phyloP scores from a whole-genome alignment of 2,113 vertebrate genomes.

The Leiothrix lutea region DNA sequence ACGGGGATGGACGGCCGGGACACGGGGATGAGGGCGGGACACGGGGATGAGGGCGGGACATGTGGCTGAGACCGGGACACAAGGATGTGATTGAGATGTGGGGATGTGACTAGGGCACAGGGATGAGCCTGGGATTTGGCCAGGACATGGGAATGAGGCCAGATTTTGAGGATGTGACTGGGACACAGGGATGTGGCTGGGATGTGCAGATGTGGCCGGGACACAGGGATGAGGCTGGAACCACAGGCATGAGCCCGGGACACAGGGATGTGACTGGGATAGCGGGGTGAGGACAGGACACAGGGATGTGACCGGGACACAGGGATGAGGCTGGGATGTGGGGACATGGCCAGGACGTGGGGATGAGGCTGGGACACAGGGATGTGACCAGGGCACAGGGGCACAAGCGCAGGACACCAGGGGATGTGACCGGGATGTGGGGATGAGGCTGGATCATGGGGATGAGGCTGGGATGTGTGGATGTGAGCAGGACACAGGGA shows the following conservation, averaged over 20 bases:
- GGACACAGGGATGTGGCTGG: not conserved
- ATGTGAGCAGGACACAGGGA: too few relatives aligned
- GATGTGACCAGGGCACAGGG: not conserved
- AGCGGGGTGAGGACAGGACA: too few relatives aligned
- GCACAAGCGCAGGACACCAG: too few relatives aligned
- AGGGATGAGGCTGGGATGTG: fast-evolving
- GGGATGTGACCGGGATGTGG: fast-evolving
- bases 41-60: too few relatives aligned
- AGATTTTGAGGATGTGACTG: not conserved
- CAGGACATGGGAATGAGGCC: too few relatives aligned
- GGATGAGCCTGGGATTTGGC: not conserved
- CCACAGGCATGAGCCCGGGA: not conserved
- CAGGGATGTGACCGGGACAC: fast-evolving
- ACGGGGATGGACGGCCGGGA: too few relatives aligned
- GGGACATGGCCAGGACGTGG: fast-evolving
- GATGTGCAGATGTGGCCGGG: fast-evolving
- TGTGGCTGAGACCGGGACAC: too few relatives aligned
- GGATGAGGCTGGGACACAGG: not conserved
- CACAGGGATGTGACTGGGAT: not conserved
- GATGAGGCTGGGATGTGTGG: too few relatives aligned
- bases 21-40: too few relatives aligned
- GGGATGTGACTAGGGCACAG: too few relatives aligned
- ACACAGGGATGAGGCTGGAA: not conserved
- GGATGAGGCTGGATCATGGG: fast-evolving
- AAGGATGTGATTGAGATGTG: too few relatives aligned